Base-by-base conservation (phyloP, 2,888 invertebrate genomes). In the Diplolepis rosae region DNA sequence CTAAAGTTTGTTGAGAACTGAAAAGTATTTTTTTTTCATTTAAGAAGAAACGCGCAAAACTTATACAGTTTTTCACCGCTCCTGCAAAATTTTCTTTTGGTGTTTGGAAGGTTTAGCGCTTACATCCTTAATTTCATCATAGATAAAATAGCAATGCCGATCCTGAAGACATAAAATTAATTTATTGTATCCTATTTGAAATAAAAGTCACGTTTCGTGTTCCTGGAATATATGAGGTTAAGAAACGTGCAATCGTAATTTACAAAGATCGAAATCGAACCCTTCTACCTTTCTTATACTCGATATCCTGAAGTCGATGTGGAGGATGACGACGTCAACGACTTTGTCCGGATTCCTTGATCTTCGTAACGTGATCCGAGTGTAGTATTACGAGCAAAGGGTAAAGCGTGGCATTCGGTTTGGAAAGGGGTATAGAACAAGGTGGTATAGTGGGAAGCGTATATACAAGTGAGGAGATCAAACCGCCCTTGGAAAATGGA, bases 361-460 rank as follows among this genome's bases (percentile, higher is more conserved):
- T 73, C 73, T 70, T 24, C 65, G 76, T 77, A 77, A 77, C 74
- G 74, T 73, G 76, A 77, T 77, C 70, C 73, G 76, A 71, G 76
- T 74, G 65, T 74, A 42, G 65, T 74, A 74, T 77, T 77, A 74
- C 76, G 69, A 32, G 56, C 61, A 32, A 45, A 42, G 70, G 52
- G 68, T 42, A 27, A 68, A 68, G 68, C 68, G 9, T 39, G 68
- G 52, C n/a, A 67, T 35, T 67, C 51, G 27, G 15, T 18, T 67
- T 22, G 48, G n/a, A 24, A n/a, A 7, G 39, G 35, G 27, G 61
- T 13, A 27, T 6, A 9, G 22, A 61, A 18, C 32, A 39, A 35
- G 13, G 22, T 22, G 5, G 32, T 6, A 18, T 22, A 24, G 50
- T 15, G 61, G 9, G 54, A 30, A 24, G 24, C 13, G 13, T 22